Evolutionary conservation across 2,113 vertebrate genomes (phyloP), one percentile per base, ranked within the genome.

Genomic region (Nestor notabilis): DNA sequence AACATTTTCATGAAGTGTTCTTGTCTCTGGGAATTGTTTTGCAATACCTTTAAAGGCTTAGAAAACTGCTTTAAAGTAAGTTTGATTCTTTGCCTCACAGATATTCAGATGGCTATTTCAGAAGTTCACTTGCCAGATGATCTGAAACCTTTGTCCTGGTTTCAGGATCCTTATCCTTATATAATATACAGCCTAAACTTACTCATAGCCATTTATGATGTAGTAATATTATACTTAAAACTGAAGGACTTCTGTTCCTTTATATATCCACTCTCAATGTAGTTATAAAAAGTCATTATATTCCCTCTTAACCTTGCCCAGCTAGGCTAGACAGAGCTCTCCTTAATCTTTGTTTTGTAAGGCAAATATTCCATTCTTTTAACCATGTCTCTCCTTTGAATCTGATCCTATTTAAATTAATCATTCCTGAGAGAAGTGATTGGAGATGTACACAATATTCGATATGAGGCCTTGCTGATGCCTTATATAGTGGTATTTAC

Each of bases 331-430:
- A 52, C 69, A 87, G 39, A 87, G 17, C 3, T 85, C 25, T 77
- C 44, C 60, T 78, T 89, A 89, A 87, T 96, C 69, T 91, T 87
- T 84, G 82, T 29, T 71, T 50, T 83, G 28, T 76, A 77, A 61
- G 14, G 49, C 80, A 92, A 97, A 97, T 72, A 92, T 76, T 89
- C 13, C 8, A 63, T 82, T 91, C 53, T 23, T 75, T 89, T 87
- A 87, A 79, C 79, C 37, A 35, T 78, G 75, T 58, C 4, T 61
- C 28, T 81, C 75, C 28, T 70, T 65, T 78, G 64, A 91, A 78
- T 84, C 31, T 64, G 24, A 80, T 83, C 39, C 35, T 78, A 87
- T 85, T 94, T 77, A 94, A 94, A 80, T 89, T 91, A 93, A 87
- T 81, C 9, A 53, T 85, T 93, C 55, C 33, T 55, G 43, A 84